These are phyloP conservation scores for Nipponacmea schrenckii DNA, from an alignment of 2,888 invertebrate species.

Conservation along the genomic window DNA sequence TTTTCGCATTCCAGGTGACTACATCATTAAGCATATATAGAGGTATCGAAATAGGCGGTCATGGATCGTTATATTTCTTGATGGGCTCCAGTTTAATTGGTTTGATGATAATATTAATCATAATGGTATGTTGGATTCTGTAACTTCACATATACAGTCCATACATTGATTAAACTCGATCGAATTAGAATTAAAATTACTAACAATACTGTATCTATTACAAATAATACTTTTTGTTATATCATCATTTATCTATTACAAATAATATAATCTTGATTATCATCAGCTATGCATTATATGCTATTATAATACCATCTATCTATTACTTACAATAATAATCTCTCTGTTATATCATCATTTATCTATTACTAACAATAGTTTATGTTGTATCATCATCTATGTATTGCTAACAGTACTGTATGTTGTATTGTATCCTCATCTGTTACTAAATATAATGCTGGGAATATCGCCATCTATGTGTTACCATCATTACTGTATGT, in stretches of 20 bases:
- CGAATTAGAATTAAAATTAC: no score
- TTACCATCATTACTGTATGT: no score
- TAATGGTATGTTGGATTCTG: conserved; percentile 44
- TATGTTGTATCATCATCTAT: no score
- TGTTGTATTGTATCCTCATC: no score
- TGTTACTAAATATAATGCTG: no score
- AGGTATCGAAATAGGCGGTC: conserved; percentile 38
- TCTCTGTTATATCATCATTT: background rate
- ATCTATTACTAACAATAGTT: background rate
- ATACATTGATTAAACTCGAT: no score
- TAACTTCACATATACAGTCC: no score
- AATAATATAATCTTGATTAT: background rate
- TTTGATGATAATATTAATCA: conserved; percentile 53
- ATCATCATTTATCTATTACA: no score
- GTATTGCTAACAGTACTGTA: no score
- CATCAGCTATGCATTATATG: background rate
- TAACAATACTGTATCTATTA: no score
- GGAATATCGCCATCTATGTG: no score
- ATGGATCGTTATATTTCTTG: conserved; percentile 55
- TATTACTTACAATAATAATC: background rate
- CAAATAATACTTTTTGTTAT: no score
- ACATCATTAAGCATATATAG: conserved; percentile 51
- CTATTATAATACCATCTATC: background rate
- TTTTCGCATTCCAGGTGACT: conserved; percentile 42
- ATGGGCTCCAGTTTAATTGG: conserved; percentile 53